A percentile compares a stretch with the other conserved stretches of the same genome.
phyloP scores from a whole-genome alignment of 2,888 invertebrate genomes.

The Lamellibrachia satsuma region DNA sequence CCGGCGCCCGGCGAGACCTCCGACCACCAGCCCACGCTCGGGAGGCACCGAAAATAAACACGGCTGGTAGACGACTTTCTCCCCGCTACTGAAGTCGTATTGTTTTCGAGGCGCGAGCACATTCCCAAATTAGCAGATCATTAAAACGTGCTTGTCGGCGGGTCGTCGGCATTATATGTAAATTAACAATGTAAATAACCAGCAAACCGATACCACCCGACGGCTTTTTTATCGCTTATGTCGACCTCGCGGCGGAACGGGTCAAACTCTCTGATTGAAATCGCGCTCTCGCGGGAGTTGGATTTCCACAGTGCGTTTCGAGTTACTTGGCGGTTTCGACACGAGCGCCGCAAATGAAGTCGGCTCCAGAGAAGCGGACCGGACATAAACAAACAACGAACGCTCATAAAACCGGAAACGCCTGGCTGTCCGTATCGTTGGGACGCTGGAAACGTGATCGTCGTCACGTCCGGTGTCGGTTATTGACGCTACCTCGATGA shows the following conservation, averaged over 20 bases:
- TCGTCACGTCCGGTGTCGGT: not conserved
- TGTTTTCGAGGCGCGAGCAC: conserved; percentile 11
- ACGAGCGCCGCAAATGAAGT: not conserved
- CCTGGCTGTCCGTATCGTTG: not conserved
- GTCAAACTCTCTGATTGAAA: conserved; percentile 17
- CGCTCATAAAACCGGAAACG: conserved; percentile 17
- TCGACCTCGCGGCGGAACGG: not conserved
- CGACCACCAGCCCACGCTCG: not conserved
- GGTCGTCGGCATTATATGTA: not conserved
- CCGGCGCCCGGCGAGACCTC: not conserved
- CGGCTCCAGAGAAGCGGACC: conserved; percentile 12
- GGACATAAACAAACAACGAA: not conserved
- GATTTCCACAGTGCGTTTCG: not conserved
- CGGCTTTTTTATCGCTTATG: not conserved
- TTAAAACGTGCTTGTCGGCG: not conserved
- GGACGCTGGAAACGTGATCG: not conserved
- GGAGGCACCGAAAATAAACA: not conserved
- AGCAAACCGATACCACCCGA: conserved; percentile 2
- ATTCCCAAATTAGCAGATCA: conserved; percentile 11
- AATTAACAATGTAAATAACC: conserved; percentile 13
- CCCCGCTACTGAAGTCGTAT: conserved; percentile 13
- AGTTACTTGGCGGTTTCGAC: not conserved
- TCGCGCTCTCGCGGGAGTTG: conserved; percentile 6
- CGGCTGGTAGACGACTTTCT: not conserved
- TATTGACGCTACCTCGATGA: not conserved